Percentiles rank a stretch among this genome's conserved stretches.
Evolutionary conservation across 2,888 invertebrate genomes (phyloP).

Genomic region (Listrodromus nycthemerus): DNA sequence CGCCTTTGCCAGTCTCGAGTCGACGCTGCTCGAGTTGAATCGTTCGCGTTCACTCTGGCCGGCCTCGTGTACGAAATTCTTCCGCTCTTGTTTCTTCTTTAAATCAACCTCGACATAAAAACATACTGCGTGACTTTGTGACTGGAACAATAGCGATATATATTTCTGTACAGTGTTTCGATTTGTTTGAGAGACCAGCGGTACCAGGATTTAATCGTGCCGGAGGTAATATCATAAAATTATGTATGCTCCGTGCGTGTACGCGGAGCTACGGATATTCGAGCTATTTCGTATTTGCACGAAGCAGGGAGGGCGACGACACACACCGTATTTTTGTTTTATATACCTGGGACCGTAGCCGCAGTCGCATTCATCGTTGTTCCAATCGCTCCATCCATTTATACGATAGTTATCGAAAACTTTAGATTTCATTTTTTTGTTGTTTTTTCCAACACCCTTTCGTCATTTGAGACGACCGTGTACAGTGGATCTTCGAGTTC

Average conservation of each 20-base stretch:
- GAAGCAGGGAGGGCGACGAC: no score
- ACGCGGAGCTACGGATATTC: neutral
- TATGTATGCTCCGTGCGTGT: neutral
- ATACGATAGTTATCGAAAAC: neutral
- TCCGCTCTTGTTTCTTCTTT: conserved; percentile 17
- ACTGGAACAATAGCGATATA: neutral
- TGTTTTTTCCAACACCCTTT: conserved; percentile 2
- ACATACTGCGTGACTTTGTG: neutral
- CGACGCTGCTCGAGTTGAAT: conserved; percentile 78
- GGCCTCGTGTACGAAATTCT: conserved; percentile 3
- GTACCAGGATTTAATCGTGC: conserved; percentile 46
- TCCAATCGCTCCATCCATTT: neutral
- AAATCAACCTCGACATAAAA: neutral
- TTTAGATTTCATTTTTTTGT: conserved; percentile 58
- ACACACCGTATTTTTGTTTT: no score
- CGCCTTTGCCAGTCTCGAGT: conserved; percentile 78
- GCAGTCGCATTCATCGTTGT: no score
- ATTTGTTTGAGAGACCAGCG: conserved; percentile 22
- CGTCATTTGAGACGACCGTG: conserved; percentile 52
- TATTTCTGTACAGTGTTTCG: conserved; percentile 18
- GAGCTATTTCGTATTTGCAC: neutral
- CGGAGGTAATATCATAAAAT: conserved; percentile 32
- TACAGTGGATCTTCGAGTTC: conserved; percentile 40
- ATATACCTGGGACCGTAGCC: no score
- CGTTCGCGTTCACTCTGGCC: conserved; percentile 67